phyloP scores from a whole-genome alignment of 2,113 vertebrate species.

The Piprites chloris region DNA sequence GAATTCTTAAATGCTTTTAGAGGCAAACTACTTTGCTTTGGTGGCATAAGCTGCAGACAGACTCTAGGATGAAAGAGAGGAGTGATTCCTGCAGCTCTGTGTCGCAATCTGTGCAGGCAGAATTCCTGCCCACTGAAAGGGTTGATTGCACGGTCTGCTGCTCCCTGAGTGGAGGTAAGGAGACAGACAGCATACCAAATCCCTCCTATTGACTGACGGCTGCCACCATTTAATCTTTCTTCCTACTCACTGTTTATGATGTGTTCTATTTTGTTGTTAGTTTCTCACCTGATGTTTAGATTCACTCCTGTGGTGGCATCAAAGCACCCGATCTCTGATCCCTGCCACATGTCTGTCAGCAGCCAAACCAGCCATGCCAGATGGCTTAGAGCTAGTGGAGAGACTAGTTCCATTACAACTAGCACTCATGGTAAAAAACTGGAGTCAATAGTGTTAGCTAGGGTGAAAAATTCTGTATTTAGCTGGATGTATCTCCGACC shows the following conservation, averaged over 20 bases:
- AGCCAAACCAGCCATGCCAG: background rate
- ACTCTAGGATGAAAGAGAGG: background rate
- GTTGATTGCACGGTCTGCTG: background rate
- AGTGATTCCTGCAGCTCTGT: background rate
- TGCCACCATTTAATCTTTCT: background rate
- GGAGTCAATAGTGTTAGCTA: background rate
- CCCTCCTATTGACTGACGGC: background rate
- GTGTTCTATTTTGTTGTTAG: background rate
- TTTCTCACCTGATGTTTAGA: background rate
- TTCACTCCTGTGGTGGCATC: rapidly evolving
- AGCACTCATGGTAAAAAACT: background rate
- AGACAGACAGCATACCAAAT: background rate
- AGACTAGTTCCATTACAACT: background rate
- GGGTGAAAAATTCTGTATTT: background rate
- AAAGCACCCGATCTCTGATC: background rate
- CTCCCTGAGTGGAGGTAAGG: background rate
- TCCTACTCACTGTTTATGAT: background rate
- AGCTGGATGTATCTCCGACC: background rate
- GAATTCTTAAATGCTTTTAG: background rate
- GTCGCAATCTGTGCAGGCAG: rapidly evolving
- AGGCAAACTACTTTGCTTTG: background rate
- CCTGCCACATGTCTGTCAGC: background rate
- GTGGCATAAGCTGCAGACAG: background rate
- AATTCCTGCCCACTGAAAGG: background rate
- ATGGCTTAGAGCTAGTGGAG: background rate